Percentiles rank a stretch among this genome's conserved stretches.
These are phyloP conservation scores for Syrista parreyssii DNA, from an alignment of 2,888 invertebrate genomes.

Conservation along the genomic window DNA sequence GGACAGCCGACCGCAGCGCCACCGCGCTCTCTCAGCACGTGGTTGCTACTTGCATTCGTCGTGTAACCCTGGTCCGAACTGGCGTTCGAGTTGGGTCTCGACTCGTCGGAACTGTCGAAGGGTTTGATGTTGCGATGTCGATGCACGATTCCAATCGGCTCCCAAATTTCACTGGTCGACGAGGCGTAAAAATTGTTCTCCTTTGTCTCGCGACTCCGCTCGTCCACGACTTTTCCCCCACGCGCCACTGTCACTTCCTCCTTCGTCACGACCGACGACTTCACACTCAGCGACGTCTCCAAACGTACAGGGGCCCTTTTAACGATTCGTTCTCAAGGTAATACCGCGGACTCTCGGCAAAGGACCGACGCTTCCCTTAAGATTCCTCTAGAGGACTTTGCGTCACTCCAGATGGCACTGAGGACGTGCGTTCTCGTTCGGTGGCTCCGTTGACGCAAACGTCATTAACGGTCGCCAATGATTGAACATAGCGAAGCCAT, in stretches of 20 bases:
- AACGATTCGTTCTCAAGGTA: constrained; percentile 18
- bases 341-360: background rate
- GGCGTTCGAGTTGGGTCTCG: constrained; percentile 61
- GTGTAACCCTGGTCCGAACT: constrained; percentile 64
- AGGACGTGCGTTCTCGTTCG: no score
- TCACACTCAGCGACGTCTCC: constrained; percentile 78
- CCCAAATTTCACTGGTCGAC: constrained; percentile 76
- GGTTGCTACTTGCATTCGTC: constrained; percentile 58
- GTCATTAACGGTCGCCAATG: no score
- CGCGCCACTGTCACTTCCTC: constrained; percentile 78
- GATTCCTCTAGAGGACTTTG: no score
- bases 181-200: constrained; percentile 78
- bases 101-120: constrained; percentile 62
- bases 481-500: no score
- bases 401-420: no score
- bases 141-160: constrained; percentile 68
- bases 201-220: constrained; percentile 76
- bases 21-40: constrained; percentile 55
- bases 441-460: no score
- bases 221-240: constrained; percentile 77
- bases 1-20: constrained; percentile 43
- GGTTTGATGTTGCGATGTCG: constrained; percentile 58
- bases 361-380: background rate
- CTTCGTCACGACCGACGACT: constrained; percentile 77
- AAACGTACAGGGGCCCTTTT: constrained; percentile 75